These are phyloP conservation scores for Chaetorhynchus papuensis DNA, from an alignment of 2,113 vertebrate species.

Conservation along the genomic window DNA sequence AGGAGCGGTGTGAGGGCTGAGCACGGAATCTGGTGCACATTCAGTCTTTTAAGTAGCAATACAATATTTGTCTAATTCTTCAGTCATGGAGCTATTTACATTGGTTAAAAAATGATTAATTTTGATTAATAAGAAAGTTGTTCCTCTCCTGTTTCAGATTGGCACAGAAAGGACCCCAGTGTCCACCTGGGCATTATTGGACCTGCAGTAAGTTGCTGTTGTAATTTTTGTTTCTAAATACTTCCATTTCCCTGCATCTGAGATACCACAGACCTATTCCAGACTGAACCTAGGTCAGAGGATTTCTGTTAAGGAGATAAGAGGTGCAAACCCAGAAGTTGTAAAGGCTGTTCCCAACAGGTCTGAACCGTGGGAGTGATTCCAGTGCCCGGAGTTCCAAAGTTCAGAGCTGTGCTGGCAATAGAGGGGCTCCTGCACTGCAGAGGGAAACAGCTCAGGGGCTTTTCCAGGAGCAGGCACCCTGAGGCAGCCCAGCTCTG, in stretches of 20 bases:
- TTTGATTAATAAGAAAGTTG: neutral
- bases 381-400: neutral
- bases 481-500: neutral
- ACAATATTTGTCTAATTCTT: neutral
- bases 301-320: neutral
- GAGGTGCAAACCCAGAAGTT: neutral
- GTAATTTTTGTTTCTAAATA: neutral
- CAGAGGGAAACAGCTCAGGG: neutral
- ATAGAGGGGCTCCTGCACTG: neutral
- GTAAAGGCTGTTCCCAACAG: neutral
- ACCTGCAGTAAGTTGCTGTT: conserved; percentile 74
- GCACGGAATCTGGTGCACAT: neutral
- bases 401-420: neutral
- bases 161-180: conserved; percentile 78
- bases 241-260: neutral
- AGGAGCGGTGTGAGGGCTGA: neutral
- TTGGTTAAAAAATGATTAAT: neutral
- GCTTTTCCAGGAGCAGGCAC: neutral
- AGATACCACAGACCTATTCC: neutral
- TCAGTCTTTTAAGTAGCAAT: neutral
- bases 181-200: conserved; percentile 85
- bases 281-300: neutral
- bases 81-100: neutral
- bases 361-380: fast-evolving
- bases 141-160: conserved; percentile 73